These are phyloP conservation scores for Alentia gelatinosa DNA, from an alignment of 2,888 invertebrate species.

Conservation along the genomic window DNA sequence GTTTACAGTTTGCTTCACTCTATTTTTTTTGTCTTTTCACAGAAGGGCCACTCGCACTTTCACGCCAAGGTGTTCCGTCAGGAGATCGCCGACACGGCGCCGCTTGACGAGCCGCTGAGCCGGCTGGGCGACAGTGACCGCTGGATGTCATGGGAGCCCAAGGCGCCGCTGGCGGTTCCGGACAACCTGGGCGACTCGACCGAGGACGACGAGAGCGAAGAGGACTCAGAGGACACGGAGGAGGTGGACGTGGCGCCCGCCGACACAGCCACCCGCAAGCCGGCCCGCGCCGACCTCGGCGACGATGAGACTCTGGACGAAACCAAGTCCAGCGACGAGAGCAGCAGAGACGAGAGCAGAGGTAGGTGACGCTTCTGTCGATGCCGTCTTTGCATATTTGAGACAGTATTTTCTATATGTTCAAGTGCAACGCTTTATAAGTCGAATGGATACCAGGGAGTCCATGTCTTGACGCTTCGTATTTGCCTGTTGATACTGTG, in stretches of 20 bases:
- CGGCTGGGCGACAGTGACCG: constrained; percentile 39
- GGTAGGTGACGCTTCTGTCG: background rate
- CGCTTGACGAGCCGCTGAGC: constrained; percentile 24
- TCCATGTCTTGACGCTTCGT: no score
- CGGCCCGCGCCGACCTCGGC: background rate
- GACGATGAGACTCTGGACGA: background rate
- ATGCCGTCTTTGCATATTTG: background rate
- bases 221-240: background rate
- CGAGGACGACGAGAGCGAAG: constrained; percentile 14
- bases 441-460: no score
- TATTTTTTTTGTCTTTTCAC: background rate
- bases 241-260: background rate
- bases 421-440: no score
- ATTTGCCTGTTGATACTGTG: no score
- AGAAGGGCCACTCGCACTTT: constrained; percentile 51
- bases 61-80: constrained; percentile 46
- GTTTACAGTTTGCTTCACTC: background rate
- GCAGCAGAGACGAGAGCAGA: background rate
- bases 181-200: constrained; percentile 33
- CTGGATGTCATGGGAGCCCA: constrained; percentile 48
- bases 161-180: constrained; percentile 33
- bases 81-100: constrained; percentile 2
- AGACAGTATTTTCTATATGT: no score
- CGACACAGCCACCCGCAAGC: background rate
- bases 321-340: background rate